phyloP scores from a whole-genome alignment of 2,888 invertebrate genomes.

The Diplazon laetatorius region DNA sequence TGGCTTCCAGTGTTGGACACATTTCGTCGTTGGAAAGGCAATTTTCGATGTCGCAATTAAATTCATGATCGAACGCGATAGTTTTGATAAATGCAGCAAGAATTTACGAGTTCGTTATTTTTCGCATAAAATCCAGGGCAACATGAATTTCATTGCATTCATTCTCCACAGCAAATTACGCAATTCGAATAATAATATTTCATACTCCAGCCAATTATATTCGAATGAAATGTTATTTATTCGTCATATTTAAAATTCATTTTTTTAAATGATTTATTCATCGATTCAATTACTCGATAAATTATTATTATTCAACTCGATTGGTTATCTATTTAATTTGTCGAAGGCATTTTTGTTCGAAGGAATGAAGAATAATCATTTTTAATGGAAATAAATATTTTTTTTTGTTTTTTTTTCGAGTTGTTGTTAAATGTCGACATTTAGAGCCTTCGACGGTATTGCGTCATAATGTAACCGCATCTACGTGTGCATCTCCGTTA shows the following conservation, averaged over 20 bases:
- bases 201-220: too few relatives aligned
- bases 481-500: constrained; percentile 18
- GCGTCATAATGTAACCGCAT: constrained; percentile 3
- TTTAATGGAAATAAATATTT: not conserved
- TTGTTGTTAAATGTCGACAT: constrained; percentile 11
- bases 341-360: too few relatives aligned
- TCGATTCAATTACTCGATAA: too few relatives aligned
- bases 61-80: not conserved
- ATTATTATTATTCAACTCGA: too few relatives aligned
- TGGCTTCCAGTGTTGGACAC: constrained; percentile 1
- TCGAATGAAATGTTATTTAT: too few relatives aligned
- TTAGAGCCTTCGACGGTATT: not conserved
- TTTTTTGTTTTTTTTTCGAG: not conserved
- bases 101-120: not conserved
- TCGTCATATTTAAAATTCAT: too few relatives aligned
- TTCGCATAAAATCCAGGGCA: not conserved
- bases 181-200: not conserved
- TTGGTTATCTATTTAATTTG: too few relatives aligned
- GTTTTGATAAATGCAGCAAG: not conserved
- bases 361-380: too few relatives aligned
- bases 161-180: not conserved
- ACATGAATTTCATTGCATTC: not conserved
- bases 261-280: too few relatives aligned
- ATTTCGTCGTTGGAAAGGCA: constrained; percentile 16
- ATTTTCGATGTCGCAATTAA: constrained; percentile 43